These are phyloP conservation scores for Pavo muticus DNA, from an alignment of 2,113 vertebrate species.

Conservation along the genomic window DNA sequence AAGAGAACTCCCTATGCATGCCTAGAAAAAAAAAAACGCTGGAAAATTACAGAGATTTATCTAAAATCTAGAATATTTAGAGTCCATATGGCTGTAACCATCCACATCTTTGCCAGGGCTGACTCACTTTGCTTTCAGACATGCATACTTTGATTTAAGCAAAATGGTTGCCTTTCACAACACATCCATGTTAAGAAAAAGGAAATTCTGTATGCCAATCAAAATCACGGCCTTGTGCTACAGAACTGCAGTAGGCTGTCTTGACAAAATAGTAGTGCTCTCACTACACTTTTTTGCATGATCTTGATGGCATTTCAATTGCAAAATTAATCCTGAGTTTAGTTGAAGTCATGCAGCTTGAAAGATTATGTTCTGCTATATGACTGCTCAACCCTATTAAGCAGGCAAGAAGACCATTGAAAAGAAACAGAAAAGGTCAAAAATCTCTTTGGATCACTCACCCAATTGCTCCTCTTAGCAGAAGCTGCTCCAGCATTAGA, in stretches of 20 bases:
- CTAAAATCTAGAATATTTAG: not conserved
- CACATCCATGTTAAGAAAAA: not conserved
- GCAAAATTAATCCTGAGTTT: not conserved
- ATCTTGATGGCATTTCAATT: not conserved
- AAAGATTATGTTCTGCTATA: not conserved
- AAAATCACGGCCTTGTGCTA: not conserved
- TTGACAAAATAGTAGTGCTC: not conserved
- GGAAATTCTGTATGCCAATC: not conserved
- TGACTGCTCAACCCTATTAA: not conserved
- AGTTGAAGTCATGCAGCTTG: not conserved
- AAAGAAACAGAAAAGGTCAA: not conserved
- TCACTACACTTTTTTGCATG: not conserved
- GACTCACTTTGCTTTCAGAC: not conserved
- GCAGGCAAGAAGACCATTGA: not conserved
- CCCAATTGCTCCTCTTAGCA: not conserved
- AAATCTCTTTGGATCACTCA: not conserved
- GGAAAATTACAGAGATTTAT: not conserved
- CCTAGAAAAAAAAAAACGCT: not conserved
- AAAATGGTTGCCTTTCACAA: conserved; percentile 29
- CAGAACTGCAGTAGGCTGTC: not conserved
- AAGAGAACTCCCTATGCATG: not conserved
- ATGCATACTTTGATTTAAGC: not conserved
- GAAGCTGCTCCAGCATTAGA: not conserved
- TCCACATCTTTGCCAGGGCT: not conserved
- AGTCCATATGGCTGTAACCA: not conserved